Evolutionary conservation across 1,140 invertebrate genomes (phyloP).

Genomic region (Aphaenogaster rudis): DNA sequence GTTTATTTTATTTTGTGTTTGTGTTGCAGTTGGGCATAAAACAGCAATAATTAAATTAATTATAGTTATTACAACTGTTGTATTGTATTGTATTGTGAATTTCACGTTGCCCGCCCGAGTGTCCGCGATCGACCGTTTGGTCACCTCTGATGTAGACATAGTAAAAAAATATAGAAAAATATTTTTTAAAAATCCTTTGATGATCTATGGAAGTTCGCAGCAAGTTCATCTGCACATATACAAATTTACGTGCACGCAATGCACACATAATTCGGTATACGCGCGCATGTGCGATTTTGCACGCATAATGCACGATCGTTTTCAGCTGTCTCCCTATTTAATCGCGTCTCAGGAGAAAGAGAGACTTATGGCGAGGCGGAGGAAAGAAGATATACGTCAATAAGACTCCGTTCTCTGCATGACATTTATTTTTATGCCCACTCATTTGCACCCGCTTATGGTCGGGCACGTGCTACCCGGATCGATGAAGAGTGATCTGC

Average conservation of each 20-base stretch:
- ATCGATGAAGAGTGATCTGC: constrained; percentile 68
- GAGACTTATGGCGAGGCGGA: background rate
- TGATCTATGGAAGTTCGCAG: background rate
- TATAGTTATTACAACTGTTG: too few species aligned
- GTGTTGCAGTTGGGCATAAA: too few species aligned
- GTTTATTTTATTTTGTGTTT: too few species aligned
- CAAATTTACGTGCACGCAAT: constrained; percentile 46
- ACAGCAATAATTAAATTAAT: too few species aligned
- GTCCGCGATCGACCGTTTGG: too few species aligned
- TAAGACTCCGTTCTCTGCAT: constrained; percentile 41
- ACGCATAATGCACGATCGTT: constrained; percentile 54
- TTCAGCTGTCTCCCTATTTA: constrained; percentile 81
- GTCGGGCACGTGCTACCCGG: constrained; percentile 77
- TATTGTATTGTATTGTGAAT: too few species aligned
- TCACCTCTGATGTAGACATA: background rate
- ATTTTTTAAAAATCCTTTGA: background rate
- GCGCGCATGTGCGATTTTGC: background rate
- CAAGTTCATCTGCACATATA: background rate
- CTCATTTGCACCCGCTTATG: constrained; percentile 79
- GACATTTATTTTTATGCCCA: constrained; percentile 79
- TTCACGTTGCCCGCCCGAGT: too few species aligned
- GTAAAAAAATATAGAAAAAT: background rate
- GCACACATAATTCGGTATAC: background rate
- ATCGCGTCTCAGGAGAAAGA: constrained; percentile 63
- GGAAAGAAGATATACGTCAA: background rate